Percentiles rank a stretch among this genome's conserved stretches.
Evolutionary conservation across 2,888 invertebrate species (phyloP).

Genomic region (Lasioglossum morio): DNA sequence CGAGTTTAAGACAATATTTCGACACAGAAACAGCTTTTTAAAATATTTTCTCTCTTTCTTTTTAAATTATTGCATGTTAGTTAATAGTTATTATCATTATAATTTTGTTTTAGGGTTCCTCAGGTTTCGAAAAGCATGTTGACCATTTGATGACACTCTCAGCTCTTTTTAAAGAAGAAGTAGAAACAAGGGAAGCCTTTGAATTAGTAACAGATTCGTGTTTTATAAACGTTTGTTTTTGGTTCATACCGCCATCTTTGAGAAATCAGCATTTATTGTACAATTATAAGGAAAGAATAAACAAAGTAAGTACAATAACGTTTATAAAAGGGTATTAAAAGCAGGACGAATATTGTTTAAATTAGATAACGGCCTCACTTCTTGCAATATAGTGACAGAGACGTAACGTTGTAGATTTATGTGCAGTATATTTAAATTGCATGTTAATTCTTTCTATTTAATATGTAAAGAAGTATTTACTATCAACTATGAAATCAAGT

Average conservation of each 20-base stretch:
- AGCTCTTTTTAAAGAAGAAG: conserved; percentile 84
- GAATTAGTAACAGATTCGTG: conserved; percentile 86
- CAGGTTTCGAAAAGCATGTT: conserved; percentile 86
- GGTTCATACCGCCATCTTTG: conserved; percentile 88
- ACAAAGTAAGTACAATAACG: conserved; percentile 80
- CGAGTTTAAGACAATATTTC: background rate
- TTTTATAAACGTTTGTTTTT: conserved; percentile 90
- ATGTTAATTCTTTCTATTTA: background rate
- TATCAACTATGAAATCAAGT: background rate
- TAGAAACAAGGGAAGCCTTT: conserved; percentile 83
- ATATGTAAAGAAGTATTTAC: background rate
- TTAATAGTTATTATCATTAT: background rate
- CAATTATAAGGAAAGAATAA: conserved; percentile 82
- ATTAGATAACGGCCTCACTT: background rate
- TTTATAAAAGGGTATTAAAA: background rate
- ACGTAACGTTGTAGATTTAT: background rate
- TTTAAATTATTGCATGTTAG: background rate
- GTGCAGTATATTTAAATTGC: background rate
- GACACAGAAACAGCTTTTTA: background rate
- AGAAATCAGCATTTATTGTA: conserved; percentile 68
- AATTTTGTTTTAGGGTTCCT: conserved; percentile 81
- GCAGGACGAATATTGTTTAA: background rate
- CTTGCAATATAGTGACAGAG: too few relatives aligned
- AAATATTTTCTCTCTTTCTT: background rate
- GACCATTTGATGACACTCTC: conserved; percentile 85